These are phyloP conservation scores for Brienomyrus brachyistius DNA, from an alignment of 2,113 vertebrate genomes.

Conservation along the genomic window DNA sequence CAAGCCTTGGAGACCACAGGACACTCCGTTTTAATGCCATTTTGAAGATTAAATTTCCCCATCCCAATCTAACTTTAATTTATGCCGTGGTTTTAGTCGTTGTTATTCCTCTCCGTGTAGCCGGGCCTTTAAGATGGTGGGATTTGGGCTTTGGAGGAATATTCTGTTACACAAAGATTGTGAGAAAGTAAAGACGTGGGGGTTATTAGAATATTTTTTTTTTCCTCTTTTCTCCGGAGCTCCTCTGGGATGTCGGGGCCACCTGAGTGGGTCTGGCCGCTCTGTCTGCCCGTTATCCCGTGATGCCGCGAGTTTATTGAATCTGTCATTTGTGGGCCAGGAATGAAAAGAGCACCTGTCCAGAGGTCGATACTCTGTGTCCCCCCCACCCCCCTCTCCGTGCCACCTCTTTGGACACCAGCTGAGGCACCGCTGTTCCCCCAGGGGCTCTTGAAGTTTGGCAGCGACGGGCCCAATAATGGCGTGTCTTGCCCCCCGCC, in stretches of 20 bases:
- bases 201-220: slow-evolving; percentile 47
- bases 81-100: slow-evolving; percentile 35
- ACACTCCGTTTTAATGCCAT: slow-evolving; percentile 80
- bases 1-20: slow-evolving; percentile 63
- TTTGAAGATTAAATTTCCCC: slow-evolving; percentile 82
- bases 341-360: slow-evolving; percentile 61
- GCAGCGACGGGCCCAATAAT: slow-evolving; percentile 14
- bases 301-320: slow-evolving; percentile 61
- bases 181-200: not conserved
- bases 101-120: slow-evolving; percentile 27
- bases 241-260: slow-evolving; percentile 55
- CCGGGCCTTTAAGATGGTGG: not conserved
- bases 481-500: not conserved
- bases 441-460: slow-evolving; percentile 37
- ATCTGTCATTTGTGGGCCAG: slow-evolving; percentile 60
- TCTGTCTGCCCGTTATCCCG: slow-evolving; percentile 46
- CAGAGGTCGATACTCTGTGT: slow-evolving; percentile 34
- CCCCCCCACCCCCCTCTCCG: not conserved
- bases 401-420: slow-evolving; percentile 51
- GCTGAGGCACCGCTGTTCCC: slow-evolving; percentile 47
- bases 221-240: slow-evolving; percentile 55
- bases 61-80: slow-evolving; percentile 67
- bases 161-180: slow-evolving; percentile 14
- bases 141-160: slow-evolving; percentile 6
- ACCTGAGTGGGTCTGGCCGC: slow-evolving; percentile 53